A percentile compares a stretch with the other conserved stretches of the same genome.
These are phyloP conservation scores for Hesperophylax magnus DNA, from an alignment of 1,140 invertebrate genomes.

Conservation along the genomic window DNA sequence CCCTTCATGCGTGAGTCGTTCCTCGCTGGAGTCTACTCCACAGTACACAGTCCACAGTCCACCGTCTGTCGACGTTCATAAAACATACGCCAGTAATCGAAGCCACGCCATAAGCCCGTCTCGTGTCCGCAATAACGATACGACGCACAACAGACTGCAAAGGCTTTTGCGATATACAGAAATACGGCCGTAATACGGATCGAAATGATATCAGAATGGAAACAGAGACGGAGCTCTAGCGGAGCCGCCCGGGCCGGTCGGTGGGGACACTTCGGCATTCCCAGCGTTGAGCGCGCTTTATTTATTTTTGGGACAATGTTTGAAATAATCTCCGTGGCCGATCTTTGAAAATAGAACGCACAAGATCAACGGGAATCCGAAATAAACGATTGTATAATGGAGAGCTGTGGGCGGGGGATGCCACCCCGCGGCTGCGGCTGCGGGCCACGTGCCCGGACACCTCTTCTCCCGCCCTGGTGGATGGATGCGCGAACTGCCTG, in stretches of 20 bases:
- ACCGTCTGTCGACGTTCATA: not conserved
- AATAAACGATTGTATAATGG: slow-evolving; percentile 1
- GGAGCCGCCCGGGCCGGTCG: not conserved
- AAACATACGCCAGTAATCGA: too few relatives aligned
- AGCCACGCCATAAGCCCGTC: not conserved
- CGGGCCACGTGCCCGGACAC: not conserved
- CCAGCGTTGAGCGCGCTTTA: slow-evolving; percentile 4
- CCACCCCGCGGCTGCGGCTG: not conserved
- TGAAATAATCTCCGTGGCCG: slow-evolving; percentile 27
- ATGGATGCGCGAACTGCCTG: not conserved
- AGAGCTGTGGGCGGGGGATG: not conserved
- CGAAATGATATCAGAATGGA: not conserved
- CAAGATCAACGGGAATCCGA: slow-evolving; percentile 25
- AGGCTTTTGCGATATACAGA: too few relatives aligned
- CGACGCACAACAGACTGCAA: too few relatives aligned
- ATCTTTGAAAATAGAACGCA: slow-evolving; percentile 32
- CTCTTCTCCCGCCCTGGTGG: not conserved
- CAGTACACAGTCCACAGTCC: too few relatives aligned
- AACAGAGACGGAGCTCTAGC: not conserved
- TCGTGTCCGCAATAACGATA: too few relatives aligned
- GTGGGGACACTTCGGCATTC: not conserved
- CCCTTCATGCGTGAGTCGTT: slow-evolving; percentile 5
- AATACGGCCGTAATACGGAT: too few relatives aligned
- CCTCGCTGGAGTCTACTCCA: not conserved
- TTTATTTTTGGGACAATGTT: slow-evolving; percentile 36